Evolutionary conservation across 1,140 invertebrate genomes (phyloP).

Genomic region (Paraescarpia echinospica): DNA sequence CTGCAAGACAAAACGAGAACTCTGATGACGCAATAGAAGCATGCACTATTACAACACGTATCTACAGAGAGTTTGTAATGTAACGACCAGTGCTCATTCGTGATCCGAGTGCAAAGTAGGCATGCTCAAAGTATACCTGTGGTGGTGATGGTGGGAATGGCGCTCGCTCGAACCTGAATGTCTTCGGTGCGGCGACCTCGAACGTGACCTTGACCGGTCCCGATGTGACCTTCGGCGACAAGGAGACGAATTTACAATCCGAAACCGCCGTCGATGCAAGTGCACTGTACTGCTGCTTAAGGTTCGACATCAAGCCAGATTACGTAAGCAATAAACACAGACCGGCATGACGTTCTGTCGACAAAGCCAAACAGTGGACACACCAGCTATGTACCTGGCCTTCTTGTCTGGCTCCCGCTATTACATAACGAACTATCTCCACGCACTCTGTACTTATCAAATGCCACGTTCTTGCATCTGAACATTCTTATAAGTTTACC

Average conservation of each 20-base stretch:
- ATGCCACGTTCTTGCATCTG: background rate
- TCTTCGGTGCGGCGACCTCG: background rate
- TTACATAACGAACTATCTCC: background rate
- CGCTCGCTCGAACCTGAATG: background rate
- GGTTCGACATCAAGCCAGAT: background rate
- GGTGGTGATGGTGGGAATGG: background rate
- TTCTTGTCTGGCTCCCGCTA: background rate
- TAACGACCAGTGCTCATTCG: background rate
- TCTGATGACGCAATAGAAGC: background rate
- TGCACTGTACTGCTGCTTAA: background rate
- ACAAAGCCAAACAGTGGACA: background rate
- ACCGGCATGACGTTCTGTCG: background rate
- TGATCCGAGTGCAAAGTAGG: too few species aligned
- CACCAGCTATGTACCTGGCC: background rate
- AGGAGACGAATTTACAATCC: conserved; percentile 5
- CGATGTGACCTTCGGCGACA: background rate
- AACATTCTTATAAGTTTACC: background rate
- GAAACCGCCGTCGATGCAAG: background rate
- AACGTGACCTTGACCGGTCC: background rate
- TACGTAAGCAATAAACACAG: background rate
- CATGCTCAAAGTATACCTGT: background rate
- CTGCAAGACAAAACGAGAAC: background rate
- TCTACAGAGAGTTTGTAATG: background rate
- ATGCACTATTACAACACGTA: background rate
- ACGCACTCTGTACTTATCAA: background rate